These are phyloP conservation scores for Mylabris sibirica DNA, from an alignment of 2,888 invertebrate species.

Conservation along the genomic window DNA sequence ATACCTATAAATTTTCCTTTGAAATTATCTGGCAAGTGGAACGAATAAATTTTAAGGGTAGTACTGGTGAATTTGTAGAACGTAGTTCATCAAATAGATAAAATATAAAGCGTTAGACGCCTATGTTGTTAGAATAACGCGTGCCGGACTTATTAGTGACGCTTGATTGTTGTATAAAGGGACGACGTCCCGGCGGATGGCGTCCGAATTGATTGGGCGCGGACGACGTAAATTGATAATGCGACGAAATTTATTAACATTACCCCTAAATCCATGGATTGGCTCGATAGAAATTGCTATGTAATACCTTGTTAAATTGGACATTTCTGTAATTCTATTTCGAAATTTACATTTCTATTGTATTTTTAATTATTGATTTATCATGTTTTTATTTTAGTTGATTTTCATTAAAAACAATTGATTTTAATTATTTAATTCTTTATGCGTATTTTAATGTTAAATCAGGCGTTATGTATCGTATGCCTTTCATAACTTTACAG, in stretches of 20 bases:
- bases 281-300: neutral
- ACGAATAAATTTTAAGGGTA: slow-evolving; percentile 1
- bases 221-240: slow-evolving; percentile 15
- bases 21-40: neutral
- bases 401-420: neutral
- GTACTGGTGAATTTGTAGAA: neutral
- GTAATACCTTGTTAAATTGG: neutral
- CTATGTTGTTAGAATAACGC: slow-evolving; percentile 29
- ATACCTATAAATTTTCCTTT: neutral
- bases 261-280: slow-evolving; percentile 6
- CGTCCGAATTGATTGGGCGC: slow-evolving; percentile 12
- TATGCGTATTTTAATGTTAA: neutral
- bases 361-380: neutral
- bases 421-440: neutral
- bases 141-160: slow-evolving; percentile 30
- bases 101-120: slow-evolving; percentile 18
- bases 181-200: slow-evolving; percentile 14
- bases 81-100: neutral
- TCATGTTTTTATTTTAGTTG: too few relatives aligned
- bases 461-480: too few relatives aligned
- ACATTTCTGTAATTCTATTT: neutral
- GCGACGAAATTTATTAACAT: slow-evolving; percentile 14
- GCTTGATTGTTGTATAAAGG: slow-evolving; percentile 23
- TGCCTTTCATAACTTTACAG: neutral
- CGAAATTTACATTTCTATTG: neutral